Evolutionary conservation across 1,140 invertebrate genomes (phyloP).

Genomic region (Apis cerana): DNA sequence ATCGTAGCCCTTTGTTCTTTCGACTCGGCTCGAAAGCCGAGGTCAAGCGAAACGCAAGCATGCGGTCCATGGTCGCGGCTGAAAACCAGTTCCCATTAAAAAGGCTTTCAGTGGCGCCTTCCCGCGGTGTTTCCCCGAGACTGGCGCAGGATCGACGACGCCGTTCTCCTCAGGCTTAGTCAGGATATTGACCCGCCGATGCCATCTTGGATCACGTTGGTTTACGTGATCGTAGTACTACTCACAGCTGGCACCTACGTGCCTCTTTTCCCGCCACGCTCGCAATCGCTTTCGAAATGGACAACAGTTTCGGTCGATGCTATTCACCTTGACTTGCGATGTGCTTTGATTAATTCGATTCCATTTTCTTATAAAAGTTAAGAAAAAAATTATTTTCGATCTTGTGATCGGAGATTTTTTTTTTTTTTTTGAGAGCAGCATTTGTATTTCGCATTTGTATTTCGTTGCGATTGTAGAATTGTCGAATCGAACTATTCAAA

Average conservation of each 20-base stretch:
- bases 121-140: constrained; percentile 38
- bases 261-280: constrained; percentile 40
- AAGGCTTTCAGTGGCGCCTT: constrained; percentile 61
- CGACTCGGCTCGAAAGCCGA: constrained; percentile 46
- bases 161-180: constrained; percentile 50
- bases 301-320: constrained; percentile 24
- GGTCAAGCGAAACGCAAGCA: constrained; percentile 60
- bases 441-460: too few relatives aligned
- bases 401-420: too few relatives aligned
- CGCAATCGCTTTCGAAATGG: constrained; percentile 48
- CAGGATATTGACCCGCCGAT: constrained; percentile 72
- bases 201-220: constrained; percentile 71
- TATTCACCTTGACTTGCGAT: background rate
- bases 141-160: constrained; percentile 21
- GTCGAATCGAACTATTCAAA: too few relatives aligned
- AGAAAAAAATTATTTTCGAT: too few relatives aligned
- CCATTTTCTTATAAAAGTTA: too few relatives aligned
- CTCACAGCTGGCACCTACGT: constrained; percentile 66
- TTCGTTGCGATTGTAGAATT: too few relatives aligned
- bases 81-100: constrained; percentile 62
- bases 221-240: constrained; percentile 71
- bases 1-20: constrained; percentile 57
- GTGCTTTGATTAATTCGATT: background rate
- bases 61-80: constrained; percentile 58
- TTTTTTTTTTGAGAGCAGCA: too few relatives aligned